Evolutionary conservation across 1,140 invertebrate genomes (phyloP).

Genomic region (Danaus melanippus): DNA sequence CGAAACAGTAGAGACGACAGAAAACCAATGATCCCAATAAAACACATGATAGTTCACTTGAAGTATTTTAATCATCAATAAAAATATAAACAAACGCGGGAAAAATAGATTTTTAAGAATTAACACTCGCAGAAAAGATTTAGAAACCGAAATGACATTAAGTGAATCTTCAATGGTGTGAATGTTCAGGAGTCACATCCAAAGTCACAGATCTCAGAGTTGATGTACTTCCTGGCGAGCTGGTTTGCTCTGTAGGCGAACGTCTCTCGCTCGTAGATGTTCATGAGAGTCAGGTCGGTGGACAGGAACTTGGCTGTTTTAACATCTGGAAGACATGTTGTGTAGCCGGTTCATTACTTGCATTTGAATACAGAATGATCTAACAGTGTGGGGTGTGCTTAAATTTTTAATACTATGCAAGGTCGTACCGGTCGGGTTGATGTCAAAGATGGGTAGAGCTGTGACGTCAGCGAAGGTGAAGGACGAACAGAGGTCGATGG

Average conservation of each 20-base stretch:
- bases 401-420: not conserved
- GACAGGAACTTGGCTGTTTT: conserved; percentile 36
- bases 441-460: conserved; percentile 31
- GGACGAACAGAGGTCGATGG: conserved; percentile 29
- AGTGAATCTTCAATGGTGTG: no score
- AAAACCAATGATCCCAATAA: no score
- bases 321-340: conserved; percentile 29
- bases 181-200: conserved; percentile 29
- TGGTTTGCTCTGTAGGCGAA: conserved; percentile 31
- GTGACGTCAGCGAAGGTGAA: conserved; percentile 40
- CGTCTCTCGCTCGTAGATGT: conserved; percentile 45
- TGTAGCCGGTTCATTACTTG: not conserved
- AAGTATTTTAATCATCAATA: no score
- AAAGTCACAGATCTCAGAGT: conserved; percentile 39
- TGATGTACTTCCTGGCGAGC: conserved; percentile 30
- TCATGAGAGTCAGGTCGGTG: conserved; percentile 30
- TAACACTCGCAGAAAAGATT: no score
- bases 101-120: no score
- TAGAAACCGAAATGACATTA: no score
- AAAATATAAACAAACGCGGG: no score
- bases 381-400: not conserved
- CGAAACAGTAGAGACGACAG: no score
- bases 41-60: no score
- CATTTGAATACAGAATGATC: not conserved
- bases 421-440: conserved; percentile 38